phyloP scores from a whole-genome alignment of 2,797 vertebrate genomes.

The Microctenopoma stevenorrisi region DNA sequence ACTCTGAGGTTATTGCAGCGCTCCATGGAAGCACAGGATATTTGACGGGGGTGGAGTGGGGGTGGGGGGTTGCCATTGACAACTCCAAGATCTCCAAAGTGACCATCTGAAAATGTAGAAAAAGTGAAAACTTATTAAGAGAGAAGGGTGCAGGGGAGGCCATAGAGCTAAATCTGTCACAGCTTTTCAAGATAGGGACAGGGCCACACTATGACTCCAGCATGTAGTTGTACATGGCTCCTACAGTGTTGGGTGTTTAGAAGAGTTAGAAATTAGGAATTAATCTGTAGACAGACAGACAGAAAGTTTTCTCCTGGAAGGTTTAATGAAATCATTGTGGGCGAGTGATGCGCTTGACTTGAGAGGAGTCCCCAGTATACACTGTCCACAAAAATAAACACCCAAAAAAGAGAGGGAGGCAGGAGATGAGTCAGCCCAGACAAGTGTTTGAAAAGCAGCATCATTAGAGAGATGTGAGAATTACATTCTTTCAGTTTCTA shows the following conservation, averaged over 20 bases:
- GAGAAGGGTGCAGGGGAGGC: constrained; percentile 51
- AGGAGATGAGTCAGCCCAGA: constrained; percentile 29
- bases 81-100: constrained; percentile 66
- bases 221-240: constrained; percentile 40
- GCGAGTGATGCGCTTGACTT: constrained; percentile 63
- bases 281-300: constrained; percentile 46
- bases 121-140: constrained; percentile 64
- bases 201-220: constrained; percentile 40
- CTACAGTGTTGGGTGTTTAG: constrained; percentile 44
- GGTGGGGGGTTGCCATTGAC: constrained; percentile 71
- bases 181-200: constrained; percentile 47
- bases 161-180: constrained; percentile 69
- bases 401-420: neutral
- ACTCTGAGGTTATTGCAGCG: constrained; percentile 69
- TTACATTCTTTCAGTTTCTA: constrained; percentile 47
- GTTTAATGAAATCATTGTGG: constrained; percentile 55
- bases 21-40: constrained; percentile 77
- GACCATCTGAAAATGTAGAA: constrained; percentile 66
- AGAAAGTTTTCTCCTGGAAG: constrained; percentile 19
- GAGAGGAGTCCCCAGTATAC: constrained; percentile 45
- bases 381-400: constrained; percentile 44
- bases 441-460: constrained; percentile 51
- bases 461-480: constrained; percentile 45
- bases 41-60: constrained; percentile 61
- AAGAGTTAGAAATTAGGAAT: constrained; percentile 38